Evolutionary conservation across 2,113 vertebrate species (phyloP), one percentile per base, ranked within the genome.

Genomic region (Rhinichthys klamathensis): DNA sequence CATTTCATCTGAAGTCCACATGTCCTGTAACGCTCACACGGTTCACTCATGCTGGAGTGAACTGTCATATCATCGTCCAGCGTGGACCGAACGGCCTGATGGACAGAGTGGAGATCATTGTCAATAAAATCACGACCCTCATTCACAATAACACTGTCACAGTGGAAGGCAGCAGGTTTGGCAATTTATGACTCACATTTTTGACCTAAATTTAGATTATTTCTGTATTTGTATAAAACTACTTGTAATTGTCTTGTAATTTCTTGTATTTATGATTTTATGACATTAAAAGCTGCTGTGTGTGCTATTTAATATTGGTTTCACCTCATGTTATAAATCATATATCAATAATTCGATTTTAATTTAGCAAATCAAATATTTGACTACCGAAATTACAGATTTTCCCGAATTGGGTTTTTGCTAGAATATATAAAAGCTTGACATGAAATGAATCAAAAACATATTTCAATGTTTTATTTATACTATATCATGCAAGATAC

Each of bases 81-180:
- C 85, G 94, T 6, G 92, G 73, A 0, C 3, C 69, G 8, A 85
- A 18, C 0, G 92, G 92, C 12, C 87, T 94, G 27, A 85, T 94
- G 85, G 76, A 23, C 16, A 77, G 61, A 10, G 87, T 94, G 0
- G 92, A 93, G 82, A 92, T 95, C 63, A 80, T 74, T 10, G 85
- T 95, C 49, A 94, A 94, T 89, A 93, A 93, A 87, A 30, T 94
- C 78, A 84, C 4, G 12, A 94, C 93, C 0, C 70, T 92, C 6
- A 9, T 95, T 82, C 83, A 87, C 78, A 83, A 91, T 44, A 92
- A 91, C 30, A 84, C 16, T 16, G 41, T 94, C 49, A 41, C 1
- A 41, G 92, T 95, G 84, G 90, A 93, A 74, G 51, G 27, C 15
- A 84, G 76, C 77, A 94, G 91, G 94, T 94, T 80, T 7, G 3